Base-by-base conservation (phyloP, 2,797 vertebrate genomes). In the Gallinago nigripennis region DNA sequence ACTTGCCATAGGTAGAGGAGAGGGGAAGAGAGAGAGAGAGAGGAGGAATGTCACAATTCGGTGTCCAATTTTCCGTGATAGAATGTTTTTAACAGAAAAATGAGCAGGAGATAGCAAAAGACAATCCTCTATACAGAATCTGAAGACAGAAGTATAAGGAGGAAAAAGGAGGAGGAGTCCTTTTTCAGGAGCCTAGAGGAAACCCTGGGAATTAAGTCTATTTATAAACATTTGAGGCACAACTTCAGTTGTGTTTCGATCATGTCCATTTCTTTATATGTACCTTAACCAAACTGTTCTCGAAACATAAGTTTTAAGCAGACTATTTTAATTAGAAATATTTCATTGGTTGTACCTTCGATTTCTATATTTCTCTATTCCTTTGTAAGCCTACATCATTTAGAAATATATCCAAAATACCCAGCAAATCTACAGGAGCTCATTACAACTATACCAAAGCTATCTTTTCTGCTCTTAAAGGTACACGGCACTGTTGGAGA, bases 401-500 rank as follows among this genome's bases (percentile, higher is more conserved):
- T 60, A 81, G 61, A 92, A 90, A 56, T 51, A 8, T 7, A 39
- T 68, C 19, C 2, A 2, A 27, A 82, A 11, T 27, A 68, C 23
- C 3, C 21, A 63, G 33, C n/a, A 82, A 72, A 80, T 35, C 53
- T 63, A 51, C 46, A 76, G 50, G 66, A 81, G n/a, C 9, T 72
- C 68, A 30, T 60, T 53, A 24, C 11, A 64, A n/a, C 30, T 80
- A 5, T 57, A 91, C 92, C 50, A 82, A 65, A 66, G 25, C 27
- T 45, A 1, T 61, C 41, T 53, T 96, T 97, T 96, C 92, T 95
- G 4, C 48, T 54, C 28, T 28, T 78, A 58, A 95, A 99, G 98
- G 98, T 98, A 15, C 99, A 99, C 16, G 99, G 99, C 45, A 99
- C 98, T 35, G 99, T 99, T 68, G 99, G 99, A 35, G 99, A 99